phyloP scores from a whole-genome alignment of 2,797 vertebrate species.

The Dicrostonyx torquatus region DNA sequence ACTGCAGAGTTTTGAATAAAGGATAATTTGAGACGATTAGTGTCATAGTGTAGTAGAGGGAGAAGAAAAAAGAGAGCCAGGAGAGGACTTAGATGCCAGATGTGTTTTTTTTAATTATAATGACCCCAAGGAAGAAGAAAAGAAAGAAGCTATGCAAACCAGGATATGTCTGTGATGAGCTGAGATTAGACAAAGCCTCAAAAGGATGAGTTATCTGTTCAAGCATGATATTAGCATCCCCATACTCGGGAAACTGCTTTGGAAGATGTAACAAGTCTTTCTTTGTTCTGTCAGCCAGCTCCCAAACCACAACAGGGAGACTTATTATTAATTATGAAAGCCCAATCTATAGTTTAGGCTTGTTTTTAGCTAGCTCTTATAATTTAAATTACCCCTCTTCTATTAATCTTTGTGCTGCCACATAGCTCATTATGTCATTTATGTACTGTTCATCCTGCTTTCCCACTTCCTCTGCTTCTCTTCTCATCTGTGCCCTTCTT shows the following conservation, averaged over 20 bases:
- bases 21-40: constrained; percentile 18
- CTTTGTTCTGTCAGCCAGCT: not conserved
- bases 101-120: not conserved
- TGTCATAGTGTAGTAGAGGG: not conserved
- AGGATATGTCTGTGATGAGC: not conserved
- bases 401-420: not conserved
- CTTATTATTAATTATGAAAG: not conserved
- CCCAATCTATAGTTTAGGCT: not conserved
- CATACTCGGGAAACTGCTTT: not conserved
- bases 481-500: not conserved
- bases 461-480: not conserved
- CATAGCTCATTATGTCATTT: not conserved
- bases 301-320: not conserved
- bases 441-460: not conserved
- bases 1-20: constrained; percentile 26
- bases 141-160: not conserved
- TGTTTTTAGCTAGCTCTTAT: not conserved
- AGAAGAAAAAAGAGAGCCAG: constrained; percentile 20
- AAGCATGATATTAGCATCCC: not conserved
- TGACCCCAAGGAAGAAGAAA: constrained; percentile 21
- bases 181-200: not conserved
- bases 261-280: not conserved
- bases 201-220: not conserved
- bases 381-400: not conserved
- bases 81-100: not conserved